Evolutionary conservation across 2,113 vertebrate genomes (phyloP), one percentile per base, ranked within the genome.

Genomic region (Budorcas taxicolor): DNA sequence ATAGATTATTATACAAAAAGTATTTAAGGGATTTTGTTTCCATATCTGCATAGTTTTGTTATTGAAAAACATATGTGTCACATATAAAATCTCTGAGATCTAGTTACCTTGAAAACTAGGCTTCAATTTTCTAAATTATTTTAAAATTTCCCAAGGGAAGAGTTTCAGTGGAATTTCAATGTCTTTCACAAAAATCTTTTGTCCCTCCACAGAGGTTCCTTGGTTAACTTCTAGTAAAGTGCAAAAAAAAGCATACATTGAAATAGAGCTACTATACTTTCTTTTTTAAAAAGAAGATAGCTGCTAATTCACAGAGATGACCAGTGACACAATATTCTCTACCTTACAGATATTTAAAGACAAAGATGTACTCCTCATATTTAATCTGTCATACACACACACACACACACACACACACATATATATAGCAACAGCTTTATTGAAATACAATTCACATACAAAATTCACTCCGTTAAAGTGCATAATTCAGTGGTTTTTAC

Each of bases 111-210:
- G 57, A 71, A 96, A 88, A 91, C 9, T 90, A 96, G 31, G 67
- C n/a, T 86, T 55, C 8, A 40, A n/a, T 86, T 89, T 87, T 89
- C 58, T 76, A 89, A 89, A 85, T 57, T 25, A 94, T 53, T 98
- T 89, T 76, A 87, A 96, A 81, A 50, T 52, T 19, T 86, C 57
- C 45, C 64, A 90, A 62, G 84, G 23, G 53, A 90, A 84, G 31
- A 76, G 14, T 71, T 96, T 91, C 43, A 91, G 27, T 80, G 27
- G 67, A 67, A 93, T 80, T 27, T 81, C 40, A 90, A 27, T 92
- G 40, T 45, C 23, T 91, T 89, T 88, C 29, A 52, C 67, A 47
- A 78, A 90, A 85, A 85, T 80, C 27, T 81, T 94, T 74, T 87
- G 27, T 85, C 81, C 21, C 23, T 15, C 43, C 47, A 55, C 45